Percentiles rank a stretch among this genome's conserved stretches.
These are phyloP conservation scores for Hippoglossus hippoglossus DNA, from an alignment of 2,797 vertebrate genomes.

Conservation along the genomic window DNA sequence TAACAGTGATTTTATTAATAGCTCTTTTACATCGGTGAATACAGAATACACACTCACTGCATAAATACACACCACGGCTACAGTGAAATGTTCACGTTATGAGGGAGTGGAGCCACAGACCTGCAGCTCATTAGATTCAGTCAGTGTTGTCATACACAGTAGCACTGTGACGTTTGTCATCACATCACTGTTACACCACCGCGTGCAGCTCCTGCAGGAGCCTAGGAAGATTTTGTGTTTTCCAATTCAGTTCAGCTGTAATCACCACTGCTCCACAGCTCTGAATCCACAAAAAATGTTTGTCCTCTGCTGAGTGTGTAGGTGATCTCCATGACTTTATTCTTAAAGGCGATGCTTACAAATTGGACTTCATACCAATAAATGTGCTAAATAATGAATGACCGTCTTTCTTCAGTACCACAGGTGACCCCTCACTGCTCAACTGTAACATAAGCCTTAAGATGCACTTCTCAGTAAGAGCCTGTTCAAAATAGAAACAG, in stretches of 20 bases:
- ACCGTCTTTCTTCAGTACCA: not conserved
- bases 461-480: too few species aligned
- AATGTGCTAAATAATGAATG: not conserved
- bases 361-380: not conserved
- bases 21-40: slow-evolving; percentile 41
- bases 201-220: too few species aligned
- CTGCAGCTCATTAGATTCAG: not conserved
- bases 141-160: not conserved
- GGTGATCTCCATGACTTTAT: not conserved
- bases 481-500: not conserved
- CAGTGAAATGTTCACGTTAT: slow-evolving; percentile 26
- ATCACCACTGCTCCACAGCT: not conserved
- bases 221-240: too few species aligned
- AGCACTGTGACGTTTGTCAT: not conserved
- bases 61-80: slow-evolving; percentile 41
- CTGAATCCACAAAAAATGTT: too few species aligned
- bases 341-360: not conserved
- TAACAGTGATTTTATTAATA: slow-evolving; percentile 58
- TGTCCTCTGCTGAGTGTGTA: not conserved
- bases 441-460: not conserved
- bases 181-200: too few species aligned
- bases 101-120: not conserved
- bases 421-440: not conserved
- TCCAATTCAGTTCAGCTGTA: not conserved
- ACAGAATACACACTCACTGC: slow-evolving; percentile 34